These are phyloP conservation scores for Tretioscincus oriximinensis DNA, from an alignment of 2,113 vertebrate genomes.

Conservation along the genomic window DNA sequence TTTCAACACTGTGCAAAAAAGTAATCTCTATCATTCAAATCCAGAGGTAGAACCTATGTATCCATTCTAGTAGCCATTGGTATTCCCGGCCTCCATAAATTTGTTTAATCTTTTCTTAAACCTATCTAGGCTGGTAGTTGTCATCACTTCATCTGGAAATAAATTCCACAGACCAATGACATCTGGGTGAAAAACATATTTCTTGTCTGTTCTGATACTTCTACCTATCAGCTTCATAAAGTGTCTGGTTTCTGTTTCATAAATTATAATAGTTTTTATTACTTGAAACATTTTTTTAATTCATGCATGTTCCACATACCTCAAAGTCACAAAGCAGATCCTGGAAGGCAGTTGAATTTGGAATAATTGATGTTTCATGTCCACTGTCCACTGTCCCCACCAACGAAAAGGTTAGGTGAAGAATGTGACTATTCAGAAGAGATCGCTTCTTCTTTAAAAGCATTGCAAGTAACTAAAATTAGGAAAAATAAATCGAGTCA, in stretches of 20 bases:
- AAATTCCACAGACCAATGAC: too few relatives aligned
- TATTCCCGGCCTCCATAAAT: too few relatives aligned
- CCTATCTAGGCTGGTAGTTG: too few relatives aligned
- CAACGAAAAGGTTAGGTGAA: conserved; percentile 96
- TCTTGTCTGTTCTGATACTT: too few relatives aligned
- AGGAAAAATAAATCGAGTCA: neutral
- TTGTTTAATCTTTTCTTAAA: too few relatives aligned
- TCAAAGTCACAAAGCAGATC: conserved; percentile 98
- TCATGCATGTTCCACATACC: conserved; percentile 67
- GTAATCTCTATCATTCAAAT: neutral
- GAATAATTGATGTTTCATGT: conserved; percentile 97
- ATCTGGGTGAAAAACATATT: too few relatives aligned
- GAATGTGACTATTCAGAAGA: conserved; percentile 96
- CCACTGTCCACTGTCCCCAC: conserved; percentile 98
- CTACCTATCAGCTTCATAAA: too few relatives aligned
- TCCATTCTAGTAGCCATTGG: too few relatives aligned
- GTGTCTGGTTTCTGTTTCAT: neutral
- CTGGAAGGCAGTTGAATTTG: conserved; percentile 96
- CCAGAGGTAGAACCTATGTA: too few relatives aligned
- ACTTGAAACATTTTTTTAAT: neutral
- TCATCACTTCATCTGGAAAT: too few relatives aligned
- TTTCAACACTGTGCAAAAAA: neutral
- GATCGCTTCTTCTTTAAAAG: conserved; percentile 95
- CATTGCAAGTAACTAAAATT: conserved; percentile 91
- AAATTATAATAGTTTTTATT: neutral